Conservation (phyloP, 2,113 vertebrate genomes). For the Cottus gobio region DNA sequence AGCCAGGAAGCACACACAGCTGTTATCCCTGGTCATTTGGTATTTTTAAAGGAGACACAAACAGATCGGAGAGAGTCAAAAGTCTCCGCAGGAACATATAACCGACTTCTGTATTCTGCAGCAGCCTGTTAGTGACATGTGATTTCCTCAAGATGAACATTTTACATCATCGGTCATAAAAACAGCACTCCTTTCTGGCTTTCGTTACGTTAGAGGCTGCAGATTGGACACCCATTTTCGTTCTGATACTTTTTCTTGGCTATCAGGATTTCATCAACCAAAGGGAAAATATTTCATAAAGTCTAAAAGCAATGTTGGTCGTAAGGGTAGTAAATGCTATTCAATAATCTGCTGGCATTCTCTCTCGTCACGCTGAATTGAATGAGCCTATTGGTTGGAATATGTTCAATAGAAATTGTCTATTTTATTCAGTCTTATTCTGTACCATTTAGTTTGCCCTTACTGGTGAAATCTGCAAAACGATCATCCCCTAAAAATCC, state of each 20-base stretch:
- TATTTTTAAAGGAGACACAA: conserved; percentile 42
- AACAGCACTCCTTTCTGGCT: neutral
- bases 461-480: neutral
- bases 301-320: neutral
- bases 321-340: neutral
- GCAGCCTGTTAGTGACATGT: neutral
- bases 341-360: neutral
- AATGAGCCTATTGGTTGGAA: neutral
- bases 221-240: conserved; percentile 2
- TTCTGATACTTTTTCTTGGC: neutral
- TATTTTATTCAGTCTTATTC: neutral
- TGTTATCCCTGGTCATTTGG: conserved; percentile 5
- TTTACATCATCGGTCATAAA: neutral
- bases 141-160: neutral
- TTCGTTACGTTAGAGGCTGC: neutral
- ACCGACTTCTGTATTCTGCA: neutral
- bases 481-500: neutral
- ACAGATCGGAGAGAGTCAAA: conserved; percentile 3
- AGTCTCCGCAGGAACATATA: conserved; percentile 26
- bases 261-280: conserved; percentile 2
- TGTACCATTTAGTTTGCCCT: neutral
- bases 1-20: conserved; percentile 25
- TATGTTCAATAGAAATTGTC: neutral
- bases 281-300: conserved; percentile 12
- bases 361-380: neutral